These are phyloP conservation scores for Dryobota labecula DNA, from an alignment of 2,888 invertebrate genomes.

Conservation along the genomic window DNA sequence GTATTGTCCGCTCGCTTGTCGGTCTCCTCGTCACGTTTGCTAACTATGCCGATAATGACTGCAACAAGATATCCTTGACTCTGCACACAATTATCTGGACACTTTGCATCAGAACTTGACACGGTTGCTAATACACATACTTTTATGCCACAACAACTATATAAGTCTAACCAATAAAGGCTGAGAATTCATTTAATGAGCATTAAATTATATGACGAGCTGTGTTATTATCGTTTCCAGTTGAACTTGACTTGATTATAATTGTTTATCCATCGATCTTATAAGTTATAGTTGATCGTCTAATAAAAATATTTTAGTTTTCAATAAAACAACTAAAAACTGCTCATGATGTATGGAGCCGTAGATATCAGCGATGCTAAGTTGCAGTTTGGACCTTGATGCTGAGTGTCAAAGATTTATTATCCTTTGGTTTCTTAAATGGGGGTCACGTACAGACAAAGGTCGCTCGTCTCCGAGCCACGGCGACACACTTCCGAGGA, in stretches of 20 bases:
- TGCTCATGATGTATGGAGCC: neutral
- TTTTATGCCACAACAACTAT: slow-evolving; percentile 65
- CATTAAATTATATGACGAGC: slow-evolving; percentile 79
- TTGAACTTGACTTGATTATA: slow-evolving; percentile 83
- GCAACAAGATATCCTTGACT: slow-evolving; percentile 87
- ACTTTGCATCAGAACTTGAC: slow-evolving; percentile 85
- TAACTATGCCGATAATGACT: slow-evolving; percentile 75
- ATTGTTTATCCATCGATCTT: slow-evolving; percentile 64
- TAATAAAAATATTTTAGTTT: slow-evolving; percentile 26
- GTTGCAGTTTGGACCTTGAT: slow-evolving; percentile 48
- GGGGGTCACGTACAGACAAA: slow-evolving; percentile 57
- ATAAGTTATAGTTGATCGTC: slow-evolving; percentile 30
- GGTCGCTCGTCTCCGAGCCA: slow-evolving; percentile 43
- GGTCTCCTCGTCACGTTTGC: slow-evolving; percentile 66
- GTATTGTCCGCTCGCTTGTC: slow-evolving; percentile 60
- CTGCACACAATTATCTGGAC: slow-evolving; percentile 87
- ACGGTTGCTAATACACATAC: slow-evolving; percentile 73
- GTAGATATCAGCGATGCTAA: slow-evolving; percentile 9
- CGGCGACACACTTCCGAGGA: slow-evolving; percentile 49
- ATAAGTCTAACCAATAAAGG: slow-evolving; percentile 67
- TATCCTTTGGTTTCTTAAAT: slow-evolving; percentile 52
- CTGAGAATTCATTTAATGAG: slow-evolving; percentile 82
- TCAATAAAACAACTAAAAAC: slow-evolving; percentile 22
- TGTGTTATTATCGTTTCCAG: slow-evolving; percentile 80
- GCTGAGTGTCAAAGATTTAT: slow-evolving; percentile 43